Conservation (phyloP, 2,113 vertebrate species). For the Equus quagga region DNA sequence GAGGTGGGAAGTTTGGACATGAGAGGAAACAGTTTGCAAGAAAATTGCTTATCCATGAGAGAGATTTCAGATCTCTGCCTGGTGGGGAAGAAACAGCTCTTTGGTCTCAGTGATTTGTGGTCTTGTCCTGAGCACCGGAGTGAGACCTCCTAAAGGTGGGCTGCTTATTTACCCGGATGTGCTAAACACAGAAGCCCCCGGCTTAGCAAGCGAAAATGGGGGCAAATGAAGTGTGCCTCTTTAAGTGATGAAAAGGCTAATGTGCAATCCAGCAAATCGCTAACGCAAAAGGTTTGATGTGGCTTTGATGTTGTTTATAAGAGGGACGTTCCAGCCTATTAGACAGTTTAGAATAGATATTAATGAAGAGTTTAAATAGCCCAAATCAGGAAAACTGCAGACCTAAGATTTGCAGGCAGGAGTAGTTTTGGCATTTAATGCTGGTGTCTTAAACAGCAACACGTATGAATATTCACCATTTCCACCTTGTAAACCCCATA, state of each 20-base stretch:
- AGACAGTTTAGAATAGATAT: slow-evolving; percentile 80
- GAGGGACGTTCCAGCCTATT: slow-evolving; percentile 47
- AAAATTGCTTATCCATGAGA: background rate
- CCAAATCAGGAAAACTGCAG: slow-evolving; percentile 76
- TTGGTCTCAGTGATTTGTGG: slow-evolving; percentile 72
- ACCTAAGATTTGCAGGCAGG: slow-evolving; percentile 66
- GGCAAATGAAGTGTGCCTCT: slow-evolving; percentile 62
- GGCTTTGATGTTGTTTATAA: slow-evolving; percentile 73
- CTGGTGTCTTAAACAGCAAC: slow-evolving; percentile 52
- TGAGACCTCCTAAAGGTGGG: slow-evolving; percentile 69
- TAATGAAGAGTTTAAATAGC: slow-evolving; percentile 82
- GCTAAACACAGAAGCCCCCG: slow-evolving; percentile 60
- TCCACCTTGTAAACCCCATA: slow-evolving; percentile 81
- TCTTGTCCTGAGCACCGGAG: slow-evolving; percentile 63
- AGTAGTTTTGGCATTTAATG: slow-evolving; percentile 79
- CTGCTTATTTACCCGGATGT: slow-evolving; percentile 69
- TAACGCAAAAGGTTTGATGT: slow-evolving; percentile 59
- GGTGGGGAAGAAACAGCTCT: background rate
- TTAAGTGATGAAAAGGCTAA: slow-evolving; percentile 64
- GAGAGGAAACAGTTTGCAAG: background rate
- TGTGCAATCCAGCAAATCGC: slow-evolving; percentile 21
- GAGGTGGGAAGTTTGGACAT: background rate
- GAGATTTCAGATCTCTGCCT: slow-evolving; percentile 39
- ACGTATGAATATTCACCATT: slow-evolving; percentile 84
- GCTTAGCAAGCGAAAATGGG: background rate